Evolutionary conservation across 2,888 invertebrate species (phyloP).

Genomic region (Acanthopleura granulata): DNA sequence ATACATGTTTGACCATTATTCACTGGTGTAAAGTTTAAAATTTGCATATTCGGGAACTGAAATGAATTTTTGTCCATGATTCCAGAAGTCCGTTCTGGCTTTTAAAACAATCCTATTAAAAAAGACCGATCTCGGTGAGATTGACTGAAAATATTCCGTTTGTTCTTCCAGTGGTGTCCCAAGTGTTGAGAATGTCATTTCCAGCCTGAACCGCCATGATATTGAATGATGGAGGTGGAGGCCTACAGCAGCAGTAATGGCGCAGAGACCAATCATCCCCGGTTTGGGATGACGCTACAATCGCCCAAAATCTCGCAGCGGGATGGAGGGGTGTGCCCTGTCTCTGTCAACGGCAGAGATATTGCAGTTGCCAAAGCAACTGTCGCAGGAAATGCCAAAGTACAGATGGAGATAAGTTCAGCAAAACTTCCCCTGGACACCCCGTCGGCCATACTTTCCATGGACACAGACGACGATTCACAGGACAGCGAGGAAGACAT

Average conservation of each 20-base stretch:
- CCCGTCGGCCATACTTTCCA: neutral
- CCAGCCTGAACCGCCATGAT: neutral
- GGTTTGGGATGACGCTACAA: slow-evolving; percentile 14
- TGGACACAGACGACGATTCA: slow-evolving; percentile 1
- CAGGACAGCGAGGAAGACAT: slow-evolving; percentile 24
- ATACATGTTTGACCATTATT: no score
- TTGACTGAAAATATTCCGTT: no score
- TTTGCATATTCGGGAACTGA: no score
- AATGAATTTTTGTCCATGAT: no score
- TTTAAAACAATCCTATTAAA: no score
- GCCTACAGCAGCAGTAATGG: slow-evolving; percentile 15
- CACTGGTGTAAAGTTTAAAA: no score
- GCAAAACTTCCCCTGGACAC: slow-evolving; percentile 10
- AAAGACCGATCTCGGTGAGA: no score
- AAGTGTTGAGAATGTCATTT: no score
- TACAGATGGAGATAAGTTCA: neutral
- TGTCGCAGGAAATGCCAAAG: neutral
- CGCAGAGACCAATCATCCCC: neutral
- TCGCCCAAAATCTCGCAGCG: neutral
- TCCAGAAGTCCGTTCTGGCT: no score
- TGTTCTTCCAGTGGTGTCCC: no score
- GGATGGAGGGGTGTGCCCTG: slow-evolving; percentile 1
- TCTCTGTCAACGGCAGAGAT: neutral
- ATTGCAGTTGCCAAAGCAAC: neutral
- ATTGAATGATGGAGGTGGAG: slow-evolving; percentile 7